Percentiles rank a stretch among this genome's conserved stretches.
These are phyloP conservation scores for Hylaeus anthracinus DNA, from an alignment of 1,140 invertebrate genomes.

Conservation along the genomic window DNA sequence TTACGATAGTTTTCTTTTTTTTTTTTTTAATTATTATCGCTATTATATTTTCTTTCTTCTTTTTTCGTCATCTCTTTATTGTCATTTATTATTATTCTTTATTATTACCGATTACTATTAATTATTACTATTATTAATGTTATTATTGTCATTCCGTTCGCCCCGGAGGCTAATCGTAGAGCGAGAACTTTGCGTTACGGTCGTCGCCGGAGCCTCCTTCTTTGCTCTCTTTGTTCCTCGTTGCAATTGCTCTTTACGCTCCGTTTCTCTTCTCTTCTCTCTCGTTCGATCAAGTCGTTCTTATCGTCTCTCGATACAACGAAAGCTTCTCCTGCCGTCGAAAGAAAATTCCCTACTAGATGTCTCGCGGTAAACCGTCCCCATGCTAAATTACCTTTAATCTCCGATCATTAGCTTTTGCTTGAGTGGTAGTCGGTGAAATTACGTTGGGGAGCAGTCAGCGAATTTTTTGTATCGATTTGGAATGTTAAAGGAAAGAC, in stretches of 20 bases:
- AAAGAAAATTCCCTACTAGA: neutral
- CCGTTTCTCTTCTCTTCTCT: slow-evolving; percentile 47
- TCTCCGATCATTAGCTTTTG: no score
- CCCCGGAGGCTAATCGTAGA: slow-evolving; percentile 68
- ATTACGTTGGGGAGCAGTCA: no score
- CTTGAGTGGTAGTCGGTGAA: no score
- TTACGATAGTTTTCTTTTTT: slow-evolving; percentile 56
- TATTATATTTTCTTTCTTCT: slow-evolving; percentile 56
- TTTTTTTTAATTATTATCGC: slow-evolving; percentile 66
- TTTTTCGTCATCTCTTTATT: slow-evolving; percentile 53
- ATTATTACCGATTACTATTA: slow-evolving; percentile 61
- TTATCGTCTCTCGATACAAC: neutral
- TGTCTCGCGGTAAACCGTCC: no score
- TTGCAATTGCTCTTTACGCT: neutral
- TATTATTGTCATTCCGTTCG: slow-evolving; percentile 63
- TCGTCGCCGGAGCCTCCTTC: neutral
- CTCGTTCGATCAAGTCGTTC: slow-evolving; percentile 19
- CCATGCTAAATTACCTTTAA: no score
- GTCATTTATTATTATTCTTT: slow-evolving; percentile 66
- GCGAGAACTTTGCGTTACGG: slow-evolving; percentile 58
- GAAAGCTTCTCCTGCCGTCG: neutral
- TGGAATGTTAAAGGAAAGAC: no score
- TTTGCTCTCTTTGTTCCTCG: slow-evolving; percentile 28
- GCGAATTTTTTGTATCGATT: no score
- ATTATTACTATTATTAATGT: slow-evolving; percentile 67